phyloP scores from a whole-genome alignment of 35 echinoderm and acorn worm genomes.

The Holothuria glaberrima region DNA sequence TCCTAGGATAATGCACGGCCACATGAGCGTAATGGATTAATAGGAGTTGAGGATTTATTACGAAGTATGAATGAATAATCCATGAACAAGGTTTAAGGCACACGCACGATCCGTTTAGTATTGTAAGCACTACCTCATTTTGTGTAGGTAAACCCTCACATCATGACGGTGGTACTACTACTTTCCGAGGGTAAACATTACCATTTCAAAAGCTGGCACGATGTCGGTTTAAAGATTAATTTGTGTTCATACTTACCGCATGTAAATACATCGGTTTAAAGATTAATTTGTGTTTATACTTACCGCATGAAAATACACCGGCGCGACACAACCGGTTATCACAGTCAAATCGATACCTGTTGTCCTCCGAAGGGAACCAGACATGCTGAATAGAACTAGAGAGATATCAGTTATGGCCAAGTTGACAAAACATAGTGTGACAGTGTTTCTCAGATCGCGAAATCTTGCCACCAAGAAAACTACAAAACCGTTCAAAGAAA shows the following conservation, averaged over 20 bases:
- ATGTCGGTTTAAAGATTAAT: no score
- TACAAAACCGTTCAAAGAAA: constrained; percentile 34
- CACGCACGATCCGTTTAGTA: no score
- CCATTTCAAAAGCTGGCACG: no score
- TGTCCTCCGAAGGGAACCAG: constrained; percentile 35
- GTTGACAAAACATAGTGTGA: constrained; percentile 39
- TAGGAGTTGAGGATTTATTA: no score
- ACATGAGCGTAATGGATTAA: no score
- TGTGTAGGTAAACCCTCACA: no score
- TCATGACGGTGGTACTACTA: no score
- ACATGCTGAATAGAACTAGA: constrained; percentile 43
- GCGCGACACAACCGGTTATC: constrained; percentile 35
- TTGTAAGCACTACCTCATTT: no score
- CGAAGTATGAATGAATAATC: no score
- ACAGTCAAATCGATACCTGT: neutral
- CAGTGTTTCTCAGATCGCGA: constrained; percentile 20
- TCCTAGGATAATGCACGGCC: no score
- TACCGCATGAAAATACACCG: constrained; percentile 38
- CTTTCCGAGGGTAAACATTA: no score
- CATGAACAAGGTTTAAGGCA: no score
- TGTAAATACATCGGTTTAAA: constrained; percentile 47
- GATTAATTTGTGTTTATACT: neutral
- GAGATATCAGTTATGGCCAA: constrained; percentile 42
- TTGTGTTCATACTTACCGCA: neutral
- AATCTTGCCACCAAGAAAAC: constrained; percentile 35